A percentile compares a stretch with the other conserved stretches of the same genome.
phyloP scores from a whole-genome alignment of 2,797 vertebrate species.

The Tenualosa ilisha region DNA sequence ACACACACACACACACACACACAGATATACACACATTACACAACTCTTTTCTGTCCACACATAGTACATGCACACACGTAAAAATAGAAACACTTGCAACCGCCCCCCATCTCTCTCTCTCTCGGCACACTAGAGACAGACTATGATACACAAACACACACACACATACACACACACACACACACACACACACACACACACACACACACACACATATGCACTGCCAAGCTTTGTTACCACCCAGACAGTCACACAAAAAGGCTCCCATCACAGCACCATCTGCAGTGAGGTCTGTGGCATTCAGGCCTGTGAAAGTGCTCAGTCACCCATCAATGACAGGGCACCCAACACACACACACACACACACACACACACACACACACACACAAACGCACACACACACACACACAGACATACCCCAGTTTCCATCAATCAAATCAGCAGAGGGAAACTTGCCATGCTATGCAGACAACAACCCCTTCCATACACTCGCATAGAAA shows the following conservation, averaged over 20 bases:
- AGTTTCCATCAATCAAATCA: neutral
- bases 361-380: slow-evolving; percentile 6
- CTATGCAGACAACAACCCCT: neutral
- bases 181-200: neutral
- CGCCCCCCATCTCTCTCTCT: too few species aligned
- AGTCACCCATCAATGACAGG: slow-evolving; percentile 67
- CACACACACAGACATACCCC: slow-evolving; percentile 23
- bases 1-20: slow-evolving; percentile 25
- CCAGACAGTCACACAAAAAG: neutral
- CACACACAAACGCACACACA: neutral
- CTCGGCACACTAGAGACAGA: neutral
- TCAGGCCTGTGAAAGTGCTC: slow-evolving; percentile 56
- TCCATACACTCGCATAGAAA: neutral
- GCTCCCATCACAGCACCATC: neutral
- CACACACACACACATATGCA: slow-evolving; percentile 11
- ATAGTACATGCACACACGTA: neutral
- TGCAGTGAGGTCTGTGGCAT: neutral
- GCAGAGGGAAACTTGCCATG: neutral
- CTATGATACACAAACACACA: neutral
- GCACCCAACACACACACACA: neutral
- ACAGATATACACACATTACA: neutral
- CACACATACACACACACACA: slow-evolving; percentile 5
- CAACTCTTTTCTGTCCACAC: neutral
- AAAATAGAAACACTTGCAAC: neutral
- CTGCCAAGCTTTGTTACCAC: neutral